phyloP scores from a whole-genome alignment of 92 coral and sea anemone genomes.

The Parazoanthus swiftii region DNA sequence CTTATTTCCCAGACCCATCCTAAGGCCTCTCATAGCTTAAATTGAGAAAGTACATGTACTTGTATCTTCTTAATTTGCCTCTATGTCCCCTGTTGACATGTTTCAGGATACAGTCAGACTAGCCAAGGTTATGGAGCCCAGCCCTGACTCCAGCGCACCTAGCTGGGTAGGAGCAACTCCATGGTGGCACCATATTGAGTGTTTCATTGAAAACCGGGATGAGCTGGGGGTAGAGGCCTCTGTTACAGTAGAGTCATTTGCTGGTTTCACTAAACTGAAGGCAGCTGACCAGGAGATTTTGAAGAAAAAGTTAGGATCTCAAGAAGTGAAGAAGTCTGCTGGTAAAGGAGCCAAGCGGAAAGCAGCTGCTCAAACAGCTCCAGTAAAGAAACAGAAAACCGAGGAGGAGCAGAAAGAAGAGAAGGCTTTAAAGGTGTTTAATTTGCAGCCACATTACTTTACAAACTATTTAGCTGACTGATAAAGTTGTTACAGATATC shows the following conservation, averaged over 20 bases:
- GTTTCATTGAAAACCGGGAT: constrained; percentile 69
- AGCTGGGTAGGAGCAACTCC: constrained; percentile 71
- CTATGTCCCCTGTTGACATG: background rate
- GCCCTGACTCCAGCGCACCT: constrained; percentile 78
- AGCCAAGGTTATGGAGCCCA: constrained; percentile 89
- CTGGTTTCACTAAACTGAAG: constrained; percentile 76
- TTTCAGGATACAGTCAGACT: constrained; percentile 87
- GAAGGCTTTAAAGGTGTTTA: constrained; percentile 73
- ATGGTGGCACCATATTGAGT: constrained; percentile 92
- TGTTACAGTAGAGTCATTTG: constrained; percentile 83
- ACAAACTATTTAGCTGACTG: background rate
- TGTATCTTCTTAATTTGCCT: too few species aligned
- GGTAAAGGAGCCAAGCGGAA: constrained; percentile 69
- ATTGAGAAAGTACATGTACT: too few species aligned
- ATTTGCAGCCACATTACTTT: too few species aligned
- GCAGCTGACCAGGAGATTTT: constrained; percentile 78
- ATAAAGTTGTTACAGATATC: background rate
- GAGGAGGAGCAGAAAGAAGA: constrained; percentile 79
- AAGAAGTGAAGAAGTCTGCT: constrained; percentile 48
- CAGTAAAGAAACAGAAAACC: constrained; percentile 58
- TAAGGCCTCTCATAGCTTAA: too few species aligned
- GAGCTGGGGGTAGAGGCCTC: constrained; percentile 64
- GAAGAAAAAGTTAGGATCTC: constrained; percentile 80
- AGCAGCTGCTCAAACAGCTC: constrained; percentile 61
- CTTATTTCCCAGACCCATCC: too few species aligned